These are phyloP conservation scores for Leucoraja erinaceus DNA, from an alignment of 2,113 vertebrate species.

Conservation along the genomic window DNA sequence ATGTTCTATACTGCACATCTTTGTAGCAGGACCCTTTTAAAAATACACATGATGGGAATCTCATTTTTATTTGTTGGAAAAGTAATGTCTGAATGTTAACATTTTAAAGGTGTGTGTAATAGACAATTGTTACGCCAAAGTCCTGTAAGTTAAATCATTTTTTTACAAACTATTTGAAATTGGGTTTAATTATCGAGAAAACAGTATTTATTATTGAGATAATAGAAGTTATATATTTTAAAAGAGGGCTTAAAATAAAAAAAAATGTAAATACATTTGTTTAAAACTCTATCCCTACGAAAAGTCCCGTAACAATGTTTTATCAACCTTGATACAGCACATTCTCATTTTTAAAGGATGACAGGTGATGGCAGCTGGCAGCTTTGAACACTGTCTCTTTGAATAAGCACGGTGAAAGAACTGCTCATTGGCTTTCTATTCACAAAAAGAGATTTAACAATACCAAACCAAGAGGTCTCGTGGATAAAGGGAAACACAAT, in stretches of 20 bases:
- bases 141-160: not conserved
- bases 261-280: slow-evolving; percentile 3
- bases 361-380: slow-evolving; percentile 38
- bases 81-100: not conserved
- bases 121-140: not conserved
- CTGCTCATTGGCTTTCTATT: slow-evolving; percentile 40
- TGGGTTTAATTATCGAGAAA: not conserved
- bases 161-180: not conserved
- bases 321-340: slow-evolving; percentile 38
- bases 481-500: slow-evolving; percentile 66
- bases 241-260: not conserved
- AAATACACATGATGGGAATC: not conserved
- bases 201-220: not conserved
- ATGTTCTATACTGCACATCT: not conserved
- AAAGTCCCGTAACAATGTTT: slow-evolving; percentile 28
- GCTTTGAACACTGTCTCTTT: slow-evolving; percentile 39
- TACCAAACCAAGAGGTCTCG: slow-evolving; percentile 53
- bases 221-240: not conserved
- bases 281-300: slow-evolving; percentile 15
- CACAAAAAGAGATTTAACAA: slow-evolving; percentile 37
- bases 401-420: slow-evolving; percentile 39
- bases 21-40: not conserved
- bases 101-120: not conserved
- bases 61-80: not conserved
- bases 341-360: slow-evolving; percentile 35